Base-by-base conservation (phyloP, 2,113 vertebrate species). In the Aegotheles bennettii region DNA sequence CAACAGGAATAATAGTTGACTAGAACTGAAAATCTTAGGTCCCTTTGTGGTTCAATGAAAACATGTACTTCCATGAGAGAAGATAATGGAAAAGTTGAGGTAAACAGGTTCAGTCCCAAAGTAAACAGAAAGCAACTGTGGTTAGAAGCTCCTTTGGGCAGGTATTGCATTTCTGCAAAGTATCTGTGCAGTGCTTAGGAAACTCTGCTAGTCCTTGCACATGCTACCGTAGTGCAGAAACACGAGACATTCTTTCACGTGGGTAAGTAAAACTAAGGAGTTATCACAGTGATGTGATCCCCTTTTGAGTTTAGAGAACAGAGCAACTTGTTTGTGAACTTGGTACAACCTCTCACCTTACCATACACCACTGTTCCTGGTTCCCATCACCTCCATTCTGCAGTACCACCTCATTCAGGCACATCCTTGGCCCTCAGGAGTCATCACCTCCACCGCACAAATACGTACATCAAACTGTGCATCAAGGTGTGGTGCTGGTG, bases 1-100 rank as follows among this genome's bases (percentile, higher is more conserved):
- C 20, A 68, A 21, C 5, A 70, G 21, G 56, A 84, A 40, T n/a
- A 87, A 53, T 35, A 35, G 18, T 50, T 67, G 74, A 73, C n/a
- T 48, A 56, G 31, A 48, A 71, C 35, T 75, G 43, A 87, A 68
- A 50, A 82, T 57, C 18, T 21, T 64, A 51, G 18, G 21, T 51
- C n/a, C 9, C 36, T 93, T 73, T 42, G 68, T 64, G 35, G 40
- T 50, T 79, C 42, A 53, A 23, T 73, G 84, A 69, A 81, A 91
- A 28, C 7, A 19, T 86, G n/a, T 78, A 85, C 56, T 74, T 92
- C 94, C 43, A 50, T 59, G 45, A 42, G 23, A 88, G 23, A 85
- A 94, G 25, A 35, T 63, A 40, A 80, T 54, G 42, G n/a, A 61
- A 69, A 47, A 28, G 19, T 63, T 64, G 65, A 69, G 11, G 20